Percentiles rank a stretch among this genome's conserved stretches.
Conservation (phyloP, 2,113 vertebrate genomes). For the Uria lomvia region DNA sequence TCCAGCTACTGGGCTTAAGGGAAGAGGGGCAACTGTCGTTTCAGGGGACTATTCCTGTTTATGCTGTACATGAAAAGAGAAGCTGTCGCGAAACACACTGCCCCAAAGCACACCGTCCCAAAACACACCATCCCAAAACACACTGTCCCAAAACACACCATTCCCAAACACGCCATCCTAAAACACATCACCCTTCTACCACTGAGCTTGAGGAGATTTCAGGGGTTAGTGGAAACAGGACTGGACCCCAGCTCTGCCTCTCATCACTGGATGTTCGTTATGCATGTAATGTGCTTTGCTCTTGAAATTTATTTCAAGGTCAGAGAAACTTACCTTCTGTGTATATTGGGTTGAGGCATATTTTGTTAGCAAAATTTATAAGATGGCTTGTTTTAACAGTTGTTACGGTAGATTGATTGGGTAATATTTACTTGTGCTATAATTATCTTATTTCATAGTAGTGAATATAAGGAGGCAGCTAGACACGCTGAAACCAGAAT, state of each 20-base stretch:
- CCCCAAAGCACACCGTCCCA: not conserved
- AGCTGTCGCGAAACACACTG: not conserved
- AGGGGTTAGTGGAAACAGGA: not conserved
- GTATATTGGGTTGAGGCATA: conserved; percentile 9
- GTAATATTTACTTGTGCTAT: conserved; percentile 56
- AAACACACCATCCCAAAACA: not conserved
- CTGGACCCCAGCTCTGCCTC: not conserved
- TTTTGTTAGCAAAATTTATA: conserved; percentile 55
- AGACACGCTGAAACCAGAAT: conserved; percentile 20
- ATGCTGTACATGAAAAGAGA: not conserved
- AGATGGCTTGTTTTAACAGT: conserved; percentile 62
- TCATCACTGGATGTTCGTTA: not conserved
- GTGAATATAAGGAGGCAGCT: not conserved
- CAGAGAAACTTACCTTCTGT: conserved; percentile 10
- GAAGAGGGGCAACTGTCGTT: not conserved
- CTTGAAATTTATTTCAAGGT: conserved; percentile 30
- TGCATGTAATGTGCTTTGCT: not conserved
- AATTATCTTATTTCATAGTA: conserved; percentile 55
- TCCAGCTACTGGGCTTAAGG: not conserved
- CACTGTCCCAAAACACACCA: not conserved
- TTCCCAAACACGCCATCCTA: not conserved
- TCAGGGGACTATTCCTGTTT: not conserved
- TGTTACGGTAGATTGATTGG: conserved; percentile 41
- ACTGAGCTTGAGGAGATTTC: not conserved
- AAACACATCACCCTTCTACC: not conserved